These are phyloP conservation scores for Drosophila rellima DNA, from an alignment of 2,888 invertebrate genomes.

Conservation along the genomic window DNA sequence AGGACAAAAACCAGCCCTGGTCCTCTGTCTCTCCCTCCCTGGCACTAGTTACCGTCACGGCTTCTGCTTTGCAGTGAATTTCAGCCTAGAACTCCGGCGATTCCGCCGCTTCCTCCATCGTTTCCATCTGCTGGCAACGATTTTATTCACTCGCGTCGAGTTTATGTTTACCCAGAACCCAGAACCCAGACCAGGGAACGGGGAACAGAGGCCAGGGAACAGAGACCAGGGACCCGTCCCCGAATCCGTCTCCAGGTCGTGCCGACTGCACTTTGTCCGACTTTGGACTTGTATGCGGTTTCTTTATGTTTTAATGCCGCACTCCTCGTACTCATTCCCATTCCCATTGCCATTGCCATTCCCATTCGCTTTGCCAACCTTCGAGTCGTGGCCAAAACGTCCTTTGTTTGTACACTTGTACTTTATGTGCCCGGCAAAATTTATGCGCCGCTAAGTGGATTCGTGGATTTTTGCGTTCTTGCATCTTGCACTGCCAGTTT, in stretches of 20 bases:
- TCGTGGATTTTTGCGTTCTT: constrained; percentile 58
- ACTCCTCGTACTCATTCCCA: background rate
- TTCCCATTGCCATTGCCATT: background rate
- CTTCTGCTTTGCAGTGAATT: constrained; percentile 30
- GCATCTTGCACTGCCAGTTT: constrained; percentile 33
- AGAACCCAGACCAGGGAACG: background rate
- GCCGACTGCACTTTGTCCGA: constrained; percentile 49
- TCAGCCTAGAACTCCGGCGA: constrained; percentile 37
- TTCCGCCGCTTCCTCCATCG: constrained; percentile 1
- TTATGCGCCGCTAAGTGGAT: constrained; percentile 78
- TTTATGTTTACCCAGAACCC: constrained; percentile 57
- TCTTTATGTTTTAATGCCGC: constrained; percentile 60
- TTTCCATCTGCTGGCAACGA: constrained; percentile 53
- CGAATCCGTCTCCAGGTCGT: background rate
- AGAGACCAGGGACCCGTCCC: no score
- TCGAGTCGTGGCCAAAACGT: constrained; percentile 65
- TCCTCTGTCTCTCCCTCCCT: background rate
- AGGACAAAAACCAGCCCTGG: constrained; percentile 46
- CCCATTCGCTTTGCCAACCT: background rate
- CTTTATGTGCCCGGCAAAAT: constrained; percentile 69
- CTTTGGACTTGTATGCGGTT: constrained; percentile 64
- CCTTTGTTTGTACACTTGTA: constrained; percentile 76
- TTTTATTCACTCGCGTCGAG: constrained; percentile 67
- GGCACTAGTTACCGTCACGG: constrained; percentile 21
- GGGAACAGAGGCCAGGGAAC: no score